Conservation (phyloP, 2,888 invertebrate genomes). For the Ectobius pallidus region DNA sequence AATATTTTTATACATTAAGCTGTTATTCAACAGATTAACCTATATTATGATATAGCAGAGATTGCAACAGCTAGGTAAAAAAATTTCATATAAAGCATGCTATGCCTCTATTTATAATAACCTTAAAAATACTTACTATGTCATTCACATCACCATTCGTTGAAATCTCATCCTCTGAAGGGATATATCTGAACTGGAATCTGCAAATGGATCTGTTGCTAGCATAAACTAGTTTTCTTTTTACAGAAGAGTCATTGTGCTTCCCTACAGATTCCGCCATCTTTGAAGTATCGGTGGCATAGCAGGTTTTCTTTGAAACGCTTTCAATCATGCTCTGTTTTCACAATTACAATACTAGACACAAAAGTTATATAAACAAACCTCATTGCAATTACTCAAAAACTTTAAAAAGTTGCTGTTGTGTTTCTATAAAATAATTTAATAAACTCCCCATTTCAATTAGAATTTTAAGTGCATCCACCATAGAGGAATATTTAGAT, state of each 20-base stretch:
- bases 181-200: not conserved
- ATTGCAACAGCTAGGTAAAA: not conserved
- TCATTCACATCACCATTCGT: not conserved
- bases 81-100: not conserved
- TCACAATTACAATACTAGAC: too few species aligned
- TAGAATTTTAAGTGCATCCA: too few species aligned
- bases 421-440: too few species aligned
- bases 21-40: not conserved
- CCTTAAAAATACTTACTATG: too few species aligned
- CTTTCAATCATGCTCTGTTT: too few species aligned
- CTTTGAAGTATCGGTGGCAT: not conserved
- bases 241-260: not conserved
- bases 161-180: not conserved
- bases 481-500: too few species aligned
- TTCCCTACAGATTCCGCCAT: too few species aligned
- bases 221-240: not conserved
- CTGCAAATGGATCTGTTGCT: not conserved
- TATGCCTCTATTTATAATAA: not conserved
- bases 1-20: not conserved
- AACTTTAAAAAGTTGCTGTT: too few species aligned
- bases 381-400: not conserved
- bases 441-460: too few species aligned
- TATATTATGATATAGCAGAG: not conserved
- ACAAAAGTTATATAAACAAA: too few species aligned
- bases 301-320: not conserved